These are phyloP conservation scores for Apocheima hispidaria DNA, from an alignment of 2,888 invertebrate species.

Conservation along the genomic window DNA sequence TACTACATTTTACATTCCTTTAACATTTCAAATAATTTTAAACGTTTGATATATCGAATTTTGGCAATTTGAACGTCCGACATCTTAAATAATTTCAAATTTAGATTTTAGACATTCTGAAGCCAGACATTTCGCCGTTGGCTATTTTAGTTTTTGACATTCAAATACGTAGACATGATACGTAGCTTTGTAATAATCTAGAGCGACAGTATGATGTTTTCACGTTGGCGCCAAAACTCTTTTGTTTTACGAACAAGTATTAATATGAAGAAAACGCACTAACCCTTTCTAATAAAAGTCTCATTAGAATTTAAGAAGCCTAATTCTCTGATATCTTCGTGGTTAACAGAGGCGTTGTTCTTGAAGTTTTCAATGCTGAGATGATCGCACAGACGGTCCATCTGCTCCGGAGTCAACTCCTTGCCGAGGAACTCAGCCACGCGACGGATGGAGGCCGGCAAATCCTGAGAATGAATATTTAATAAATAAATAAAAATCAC, in stretches of 20 bases:
- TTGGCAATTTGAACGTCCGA: too few relatives aligned
- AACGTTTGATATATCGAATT: too few relatives aligned
- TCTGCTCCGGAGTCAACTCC: slow-evolving; percentile 37
- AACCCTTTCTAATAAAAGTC: slow-evolving; percentile 48
- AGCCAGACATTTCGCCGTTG: too few relatives aligned
- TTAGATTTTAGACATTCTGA: too few relatives aligned
- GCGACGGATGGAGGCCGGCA: slow-evolving; percentile 68
- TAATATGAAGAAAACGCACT: not conserved
- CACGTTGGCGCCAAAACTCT: not conserved
- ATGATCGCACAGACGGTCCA: slow-evolving; percentile 85
- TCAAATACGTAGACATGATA: too few relatives aligned
- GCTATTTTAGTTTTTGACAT: too few relatives aligned
- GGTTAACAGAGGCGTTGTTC: slow-evolving; percentile 81
- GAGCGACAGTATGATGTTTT: too few relatives aligned
- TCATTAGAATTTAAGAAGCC: slow-evolving; percentile 31
- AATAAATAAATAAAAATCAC: not conserved
- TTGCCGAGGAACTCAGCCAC: slow-evolving; percentile 86
- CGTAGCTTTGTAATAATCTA: too few relatives aligned
- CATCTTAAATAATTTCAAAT: too few relatives aligned
- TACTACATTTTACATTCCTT: too few relatives aligned
- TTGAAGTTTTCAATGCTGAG: slow-evolving; percentile 91
- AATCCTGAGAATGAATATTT: slow-evolving; percentile 40
- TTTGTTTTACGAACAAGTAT: not conserved
- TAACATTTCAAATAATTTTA: too few relatives aligned
- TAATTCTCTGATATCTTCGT: slow-evolving; percentile 30